Evolutionary conservation across 1,140 invertebrate species (phyloP).

Genomic region (Steinernema feltiae): DNA sequence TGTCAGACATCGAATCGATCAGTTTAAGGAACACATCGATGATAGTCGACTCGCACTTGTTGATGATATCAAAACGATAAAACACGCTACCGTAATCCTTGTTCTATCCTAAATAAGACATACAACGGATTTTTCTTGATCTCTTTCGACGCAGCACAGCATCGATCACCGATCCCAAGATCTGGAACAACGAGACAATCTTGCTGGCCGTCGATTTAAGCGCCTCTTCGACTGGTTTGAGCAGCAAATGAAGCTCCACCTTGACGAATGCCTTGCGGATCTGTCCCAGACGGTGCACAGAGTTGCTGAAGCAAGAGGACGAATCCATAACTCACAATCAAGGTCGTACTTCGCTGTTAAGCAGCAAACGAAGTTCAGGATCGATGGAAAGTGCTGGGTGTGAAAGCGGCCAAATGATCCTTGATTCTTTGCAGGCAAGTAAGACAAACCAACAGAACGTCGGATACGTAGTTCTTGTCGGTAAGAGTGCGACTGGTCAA

Average conservation of each 20-base stretch:
- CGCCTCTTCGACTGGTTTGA: conserved; percentile 8
- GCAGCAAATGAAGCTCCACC: conserved; percentile 27
- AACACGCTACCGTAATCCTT: background rate
- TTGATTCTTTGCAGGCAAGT: conserved; percentile 34
- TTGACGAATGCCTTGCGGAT: conserved; percentile 25
- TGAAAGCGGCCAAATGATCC: conserved; percentile 36
- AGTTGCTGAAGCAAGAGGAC: background rate
- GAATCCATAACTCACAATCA: background rate
- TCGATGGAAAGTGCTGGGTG: conserved; percentile 15
- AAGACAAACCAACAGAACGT: conserved; percentile 25
- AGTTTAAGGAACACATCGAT: conserved; percentile 8
- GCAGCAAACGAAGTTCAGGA: conserved; percentile 19
- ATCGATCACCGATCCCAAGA: background rate
- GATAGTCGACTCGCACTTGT: background rate
- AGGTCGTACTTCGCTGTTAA: conserved; percentile 18
- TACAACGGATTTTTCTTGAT: background rate
- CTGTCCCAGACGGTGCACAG: conserved; percentile 6
- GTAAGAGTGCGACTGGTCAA: background rate
- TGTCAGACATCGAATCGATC: conserved; percentile 1
- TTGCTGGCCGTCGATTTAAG: conserved; percentile 17
- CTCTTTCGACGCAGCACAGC: background rate
- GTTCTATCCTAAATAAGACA: background rate
- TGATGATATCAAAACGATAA: background rate
- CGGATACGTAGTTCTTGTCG: background rate
- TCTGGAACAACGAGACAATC: background rate